Evolutionary conservation across 1,140 invertebrate genomes (phyloP).

Genomic region (Acromyrmex heyeri): DNA sequence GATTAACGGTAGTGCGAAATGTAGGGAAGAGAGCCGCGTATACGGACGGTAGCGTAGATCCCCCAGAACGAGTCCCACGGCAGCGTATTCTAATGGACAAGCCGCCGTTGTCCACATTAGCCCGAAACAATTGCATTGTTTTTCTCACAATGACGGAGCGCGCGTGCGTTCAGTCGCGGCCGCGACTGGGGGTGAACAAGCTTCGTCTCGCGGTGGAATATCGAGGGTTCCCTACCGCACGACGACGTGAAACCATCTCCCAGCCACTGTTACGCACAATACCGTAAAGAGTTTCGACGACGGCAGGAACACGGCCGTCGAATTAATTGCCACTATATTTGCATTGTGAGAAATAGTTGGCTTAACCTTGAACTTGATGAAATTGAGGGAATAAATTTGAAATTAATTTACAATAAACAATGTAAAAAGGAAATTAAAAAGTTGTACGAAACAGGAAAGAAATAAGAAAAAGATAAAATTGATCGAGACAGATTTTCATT

Average conservation of each 20-base stretch:
- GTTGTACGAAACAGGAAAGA: background rate
- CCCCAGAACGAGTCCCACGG: slow-evolving; percentile 64
- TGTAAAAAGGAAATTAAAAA: background rate
- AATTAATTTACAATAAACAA: background rate
- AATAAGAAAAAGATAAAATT: background rate
- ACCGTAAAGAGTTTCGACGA: slow-evolving; percentile 44
- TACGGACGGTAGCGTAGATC: slow-evolving; percentile 61
- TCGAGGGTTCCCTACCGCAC: background rate
- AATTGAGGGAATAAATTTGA: background rate
- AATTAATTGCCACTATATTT: slow-evolving; percentile 47
- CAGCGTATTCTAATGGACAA: slow-evolving; percentile 71
- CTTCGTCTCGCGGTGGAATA: slow-evolving; percentile 39
- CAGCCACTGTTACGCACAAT: slow-evolving; percentile 28
- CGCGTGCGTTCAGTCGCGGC: slow-evolving; percentile 22
- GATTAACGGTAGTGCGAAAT: slow-evolving; percentile 67
- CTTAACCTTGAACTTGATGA: slow-evolving; percentile 32
- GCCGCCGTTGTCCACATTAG: slow-evolving; percentile 72
- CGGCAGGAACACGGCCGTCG: background rate
- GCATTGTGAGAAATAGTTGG: background rate
- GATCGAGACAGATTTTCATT: background rate
- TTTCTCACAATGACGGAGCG: slow-evolving; percentile 69
- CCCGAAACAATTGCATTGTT: slow-evolving; percentile 75
- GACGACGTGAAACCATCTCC: slow-evolving; percentile 23
- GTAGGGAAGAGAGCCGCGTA: slow-evolving; percentile 23
- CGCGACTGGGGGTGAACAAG: background rate